Evolutionary conservation across 2,888 invertebrate genomes (phyloP).

Genomic region (Tachina grossa): DNA sequence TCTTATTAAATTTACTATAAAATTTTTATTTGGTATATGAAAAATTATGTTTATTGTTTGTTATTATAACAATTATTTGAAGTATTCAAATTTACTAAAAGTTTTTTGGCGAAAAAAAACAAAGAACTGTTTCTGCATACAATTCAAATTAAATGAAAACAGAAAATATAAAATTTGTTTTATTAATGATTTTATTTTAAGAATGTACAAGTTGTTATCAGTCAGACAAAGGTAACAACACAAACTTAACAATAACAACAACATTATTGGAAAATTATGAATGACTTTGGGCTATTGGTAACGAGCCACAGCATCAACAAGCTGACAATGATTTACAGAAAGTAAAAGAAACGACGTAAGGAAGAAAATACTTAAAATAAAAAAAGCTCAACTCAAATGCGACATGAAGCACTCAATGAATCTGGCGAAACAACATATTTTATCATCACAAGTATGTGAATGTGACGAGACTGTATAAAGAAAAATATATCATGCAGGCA

Average conservation of each 20-base stretch:
- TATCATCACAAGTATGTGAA: conserved; percentile 72
- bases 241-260: background rate
- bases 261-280: conserved; percentile 70
- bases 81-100: no score
- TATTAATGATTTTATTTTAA: conserved; percentile 22
- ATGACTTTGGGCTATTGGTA: conserved; percentile 73
- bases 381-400: conserved; percentile 57
- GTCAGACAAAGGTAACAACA: background rate
- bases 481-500: conserved; percentile 38
- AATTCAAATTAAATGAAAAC: no score
- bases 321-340: conserved; percentile 7
- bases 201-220: conserved; percentile 2
- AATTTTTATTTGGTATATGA: no score
- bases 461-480: conserved; percentile 58
- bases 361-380: conserved; percentile 38
- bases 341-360: background rate
- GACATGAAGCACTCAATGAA: conserved; percentile 74
- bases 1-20: no score
- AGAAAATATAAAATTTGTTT: background rate
- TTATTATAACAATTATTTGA: no score
- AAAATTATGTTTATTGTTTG: no score
- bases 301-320: conserved; percentile 44
- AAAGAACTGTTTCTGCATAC: no score
- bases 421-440: conserved; percentile 73
- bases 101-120: no score